Evolutionary conservation across 2,113 vertebrate species (phyloP), one percentile per base, ranked within the genome.

Genomic region (Casuarius casuarius): DNA sequence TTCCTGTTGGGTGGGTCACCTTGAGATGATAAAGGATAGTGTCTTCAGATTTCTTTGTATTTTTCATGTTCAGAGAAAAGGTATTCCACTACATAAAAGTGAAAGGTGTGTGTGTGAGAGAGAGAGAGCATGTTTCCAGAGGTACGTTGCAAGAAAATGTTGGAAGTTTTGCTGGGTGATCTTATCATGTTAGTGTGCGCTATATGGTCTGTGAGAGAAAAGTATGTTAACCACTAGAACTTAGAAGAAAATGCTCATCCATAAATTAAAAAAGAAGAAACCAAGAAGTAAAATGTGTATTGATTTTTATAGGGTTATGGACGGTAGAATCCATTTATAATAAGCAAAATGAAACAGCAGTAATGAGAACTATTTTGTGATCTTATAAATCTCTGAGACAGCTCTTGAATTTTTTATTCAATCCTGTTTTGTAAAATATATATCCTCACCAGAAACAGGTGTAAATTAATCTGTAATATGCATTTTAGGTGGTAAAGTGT

Each of bases 81-180:
- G 2, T 38, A 31, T 1, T 83, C 83, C 56, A 14, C 59, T 56
- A 42, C 0, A 0, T 35, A 12, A 38, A 68, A 82, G 11, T 4
- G 26, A 76, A 56, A 88, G 7, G 1, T 71, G 20, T 54, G 0
- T 38, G 28, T 23, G 46, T 38, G 38, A 38, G 38, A 48, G 22
- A 35, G 52, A 56, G 46, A 72, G 22, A 91, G 7, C 9, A 23
- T 5, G 70, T 70, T 84, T 91, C 38, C 33, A 83, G 7, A 21
- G 29, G 25, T 42, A 6, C 9, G 7, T 8, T 31, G 12, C 26
- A 16, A 56, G 31, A 11, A 84, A 89, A 10, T 20, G 20, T 81
- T 19, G 40, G 15, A 31, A 31, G 2, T 33, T 68, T 59, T 82
- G 15, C 19, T n/a, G 63, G 28, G 12, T 80, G 14, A 33, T 89